Evolutionary conservation across 2,797 vertebrate genomes (phyloP).

Genomic region (Rhincodon typus): DNA sequence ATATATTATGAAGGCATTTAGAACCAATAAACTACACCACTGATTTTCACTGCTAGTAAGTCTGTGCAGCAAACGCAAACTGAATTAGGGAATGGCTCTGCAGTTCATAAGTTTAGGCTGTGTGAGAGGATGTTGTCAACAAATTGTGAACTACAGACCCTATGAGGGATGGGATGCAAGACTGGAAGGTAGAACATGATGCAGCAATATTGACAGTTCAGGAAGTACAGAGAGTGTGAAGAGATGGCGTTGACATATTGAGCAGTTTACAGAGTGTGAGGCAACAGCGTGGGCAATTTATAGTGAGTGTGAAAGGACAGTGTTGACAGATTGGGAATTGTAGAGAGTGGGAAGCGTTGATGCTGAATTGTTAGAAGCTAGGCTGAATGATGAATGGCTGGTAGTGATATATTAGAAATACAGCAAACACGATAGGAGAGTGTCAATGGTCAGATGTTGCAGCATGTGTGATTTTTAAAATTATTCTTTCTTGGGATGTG

Average conservation of each 20-base stretch:
- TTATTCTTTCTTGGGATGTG: no score
- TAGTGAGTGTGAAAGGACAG: not conserved
- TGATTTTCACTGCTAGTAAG: not conserved
- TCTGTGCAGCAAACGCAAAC: not conserved
- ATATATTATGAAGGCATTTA: not conserved
- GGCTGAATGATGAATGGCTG: not conserved
- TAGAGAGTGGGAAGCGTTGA: not conserved
- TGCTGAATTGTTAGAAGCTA: not conserved
- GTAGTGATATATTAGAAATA: not conserved
- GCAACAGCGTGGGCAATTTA: not conserved
- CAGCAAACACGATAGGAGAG: not conserved
- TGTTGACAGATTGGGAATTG: not conserved
- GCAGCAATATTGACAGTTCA: not conserved
- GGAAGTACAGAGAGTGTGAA: constrained; percentile 6
- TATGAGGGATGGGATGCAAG: not conserved
- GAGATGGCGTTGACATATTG: not conserved
- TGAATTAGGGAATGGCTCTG: not conserved
- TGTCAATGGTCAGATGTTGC: not conserved
- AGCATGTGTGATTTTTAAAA: no score
- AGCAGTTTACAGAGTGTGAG: not conserved
- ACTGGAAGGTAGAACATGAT: not conserved
- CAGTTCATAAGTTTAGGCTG: constrained; percentile 1
- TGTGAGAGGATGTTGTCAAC: not conserved
- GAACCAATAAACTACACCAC: not conserved
- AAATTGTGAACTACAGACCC: not conserved